A percentile compares a stretch with the other conserved stretches of the same genome.
These are phyloP conservation scores for Lordiphosa mommai DNA, from an alignment of 1,140 invertebrate genomes.

Conservation along the genomic window DNA sequence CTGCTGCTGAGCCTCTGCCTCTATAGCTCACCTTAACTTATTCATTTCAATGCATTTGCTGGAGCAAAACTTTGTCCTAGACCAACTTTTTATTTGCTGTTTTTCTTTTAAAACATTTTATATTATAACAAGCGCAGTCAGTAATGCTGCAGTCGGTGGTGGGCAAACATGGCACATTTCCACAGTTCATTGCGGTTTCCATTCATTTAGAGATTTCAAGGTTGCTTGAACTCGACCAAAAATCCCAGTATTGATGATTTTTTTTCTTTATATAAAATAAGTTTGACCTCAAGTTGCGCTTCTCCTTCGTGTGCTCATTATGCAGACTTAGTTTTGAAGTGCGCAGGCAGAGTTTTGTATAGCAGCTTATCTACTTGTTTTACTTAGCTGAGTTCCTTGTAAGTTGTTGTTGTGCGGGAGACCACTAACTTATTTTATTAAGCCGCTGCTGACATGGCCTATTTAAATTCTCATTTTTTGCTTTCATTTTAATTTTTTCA, in stretches of 20 bases:
- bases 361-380: conserved; percentile 48
- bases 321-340: conserved; percentile 18
- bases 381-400: conserved; percentile 18
- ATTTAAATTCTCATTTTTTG: conserved; percentile 11
- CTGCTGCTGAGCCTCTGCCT: neutral
- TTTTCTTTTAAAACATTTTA: conserved; percentile 60
- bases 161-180: conserved; percentile 32
- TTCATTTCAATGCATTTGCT: conserved; percentile 29
- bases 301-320: conserved; percentile 27
- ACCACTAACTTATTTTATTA: conserved; percentile 68
- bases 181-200: conserved; percentile 7
- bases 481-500: conserved; percentile 78
- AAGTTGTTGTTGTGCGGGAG: conserved; percentile 3
- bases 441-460: conserved; percentile 41
- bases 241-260: neutral
- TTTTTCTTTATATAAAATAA: conserved; percentile 35
- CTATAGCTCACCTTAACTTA: conserved; percentile 7
- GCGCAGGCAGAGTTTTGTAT: conserved; percentile 7
- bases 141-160: neutral
- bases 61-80: conserved; percentile 68
- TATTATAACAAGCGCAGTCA: conserved; percentile 26
- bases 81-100: conserved; percentile 61
- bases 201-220: conserved; percentile 43
- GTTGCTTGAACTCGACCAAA: conserved; percentile 24
- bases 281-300: neutral